A percentile compares a stretch with the other conserved stretches of the same genome.
phyloP scores from a whole-genome alignment of 2,797 vertebrate genomes.

The Epinephelus malabaricus region DNA sequence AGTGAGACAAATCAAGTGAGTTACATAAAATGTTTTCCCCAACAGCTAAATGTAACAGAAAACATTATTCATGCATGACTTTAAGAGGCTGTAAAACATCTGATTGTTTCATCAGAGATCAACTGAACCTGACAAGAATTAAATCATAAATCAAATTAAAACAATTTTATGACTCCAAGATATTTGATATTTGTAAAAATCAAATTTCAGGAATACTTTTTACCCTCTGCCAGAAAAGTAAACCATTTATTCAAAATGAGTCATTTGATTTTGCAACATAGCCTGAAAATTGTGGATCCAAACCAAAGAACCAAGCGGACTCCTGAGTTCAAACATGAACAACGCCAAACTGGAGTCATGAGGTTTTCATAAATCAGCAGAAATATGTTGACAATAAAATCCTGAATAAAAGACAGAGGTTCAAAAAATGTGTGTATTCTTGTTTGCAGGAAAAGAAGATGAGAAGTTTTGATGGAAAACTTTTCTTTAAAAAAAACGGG shows the following conservation, averaged over 20 bases:
- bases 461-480: not conserved
- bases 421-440: not conserved
- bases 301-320: slow-evolving; percentile 10
- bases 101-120: not conserved
- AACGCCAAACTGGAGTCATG: not conserved
- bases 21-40: no score
- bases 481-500: not conserved
- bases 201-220: not conserved
- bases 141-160: not conserved
- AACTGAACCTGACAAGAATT: no score
- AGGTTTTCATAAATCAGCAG: slow-evolving; percentile 10
- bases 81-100: not conserved
- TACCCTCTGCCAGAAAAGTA: not conserved
- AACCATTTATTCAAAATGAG: slow-evolving; percentile 3
- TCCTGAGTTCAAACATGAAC: slow-evolving; percentile 2
- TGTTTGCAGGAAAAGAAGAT: not conserved
- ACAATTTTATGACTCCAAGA: not conserved
- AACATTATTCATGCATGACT: not conserved
- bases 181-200: not conserved
- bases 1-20: not conserved
- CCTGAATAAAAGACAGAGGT: not conserved
- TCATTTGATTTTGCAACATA: slow-evolving; percentile 3
- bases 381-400: not conserved
- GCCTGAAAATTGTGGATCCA: not conserved
- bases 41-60: not conserved